phyloP scores from a whole-genome alignment of 2,888 invertebrate genomes.

The Eupithecia subfuscata region DNA sequence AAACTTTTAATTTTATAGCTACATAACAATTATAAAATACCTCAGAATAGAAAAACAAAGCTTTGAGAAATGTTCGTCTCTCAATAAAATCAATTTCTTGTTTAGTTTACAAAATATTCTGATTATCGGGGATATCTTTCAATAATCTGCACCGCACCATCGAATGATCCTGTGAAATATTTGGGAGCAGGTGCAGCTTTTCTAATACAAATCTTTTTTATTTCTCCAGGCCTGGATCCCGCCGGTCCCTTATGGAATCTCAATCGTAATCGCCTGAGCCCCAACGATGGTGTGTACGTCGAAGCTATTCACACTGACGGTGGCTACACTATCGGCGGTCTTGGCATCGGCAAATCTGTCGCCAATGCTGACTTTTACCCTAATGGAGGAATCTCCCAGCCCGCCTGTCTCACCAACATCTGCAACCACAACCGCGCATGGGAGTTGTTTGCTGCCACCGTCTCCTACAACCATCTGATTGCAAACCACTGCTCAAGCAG shows the following conservation, averaged over 20 bases:
- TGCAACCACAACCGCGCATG: constrained; percentile 71
- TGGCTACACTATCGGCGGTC: constrained; percentile 67
- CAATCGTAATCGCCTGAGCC: constrained; percentile 52
- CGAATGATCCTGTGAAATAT: not conserved
- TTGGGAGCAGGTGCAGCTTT: not conserved
- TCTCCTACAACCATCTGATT: constrained; percentile 63
- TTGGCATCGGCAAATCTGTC: constrained; percentile 75
- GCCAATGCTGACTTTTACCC: constrained; percentile 85
- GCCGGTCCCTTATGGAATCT: constrained; percentile 69
- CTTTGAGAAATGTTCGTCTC: not conserved
- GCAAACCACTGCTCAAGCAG: constrained; percentile 56
- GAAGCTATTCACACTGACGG: constrained; percentile 78
- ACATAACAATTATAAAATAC: too few relatives aligned
- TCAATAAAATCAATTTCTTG: not conserved
- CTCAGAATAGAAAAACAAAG: not conserved
- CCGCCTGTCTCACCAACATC: constrained; percentile 61
- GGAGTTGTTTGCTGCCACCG: constrained; percentile 65
- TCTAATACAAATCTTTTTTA: not conserved
- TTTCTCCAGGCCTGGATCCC: constrained; percentile 63
- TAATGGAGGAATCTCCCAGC: constrained; percentile 78
- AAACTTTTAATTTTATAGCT: not conserved
- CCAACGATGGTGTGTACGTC: constrained; percentile 67
- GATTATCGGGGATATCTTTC: not conserved
- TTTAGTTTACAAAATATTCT: not conserved
- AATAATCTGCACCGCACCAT: not conserved